Percentiles rank a stretch among this genome's conserved stretches.
Evolutionary conservation across 2,113 vertebrate species (phyloP).

Genomic region (Xiphophorus couchianus): DNA sequence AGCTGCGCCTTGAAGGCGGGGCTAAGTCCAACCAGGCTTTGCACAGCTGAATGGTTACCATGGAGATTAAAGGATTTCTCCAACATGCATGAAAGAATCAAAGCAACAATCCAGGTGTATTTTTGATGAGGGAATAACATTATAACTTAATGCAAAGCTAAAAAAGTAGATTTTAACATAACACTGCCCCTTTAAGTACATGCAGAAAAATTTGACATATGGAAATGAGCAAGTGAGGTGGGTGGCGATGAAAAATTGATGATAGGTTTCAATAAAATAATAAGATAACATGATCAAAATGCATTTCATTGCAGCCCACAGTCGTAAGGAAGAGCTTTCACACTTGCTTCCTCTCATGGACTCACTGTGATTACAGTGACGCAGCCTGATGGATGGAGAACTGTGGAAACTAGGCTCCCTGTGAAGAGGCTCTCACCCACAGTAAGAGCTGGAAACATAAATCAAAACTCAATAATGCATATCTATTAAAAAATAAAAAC

Average conservation of each 20-base stretch:
- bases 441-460: conserved; percentile 15
- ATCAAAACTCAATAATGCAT: conserved; percentile 43
- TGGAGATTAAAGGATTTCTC: no score
- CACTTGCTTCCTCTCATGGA: conserved; percentile 31
- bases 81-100: no score
- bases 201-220: background rate
- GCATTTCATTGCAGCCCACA: conserved; percentile 3
- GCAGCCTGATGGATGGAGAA: conserved; percentile 51
- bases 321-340: conserved; percentile 12
- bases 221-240: background rate
- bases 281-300: background rate
- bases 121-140: no score
- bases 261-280: conserved; percentile 11
- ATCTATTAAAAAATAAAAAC: conserved; percentile 37
- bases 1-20: no score
- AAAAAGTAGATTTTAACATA: no score
- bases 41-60: no score
- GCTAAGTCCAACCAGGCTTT: no score
- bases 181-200: background rate
- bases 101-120: no score
- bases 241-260: background rate
- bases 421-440: conserved; percentile 32
- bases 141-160: no score
- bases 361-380: conserved; percentile 50
- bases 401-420: conserved; percentile 47